These are phyloP conservation scores for Ptilodon capucinus DNA, from an alignment of 2,888 invertebrate genomes.

Conservation along the genomic window DNA sequence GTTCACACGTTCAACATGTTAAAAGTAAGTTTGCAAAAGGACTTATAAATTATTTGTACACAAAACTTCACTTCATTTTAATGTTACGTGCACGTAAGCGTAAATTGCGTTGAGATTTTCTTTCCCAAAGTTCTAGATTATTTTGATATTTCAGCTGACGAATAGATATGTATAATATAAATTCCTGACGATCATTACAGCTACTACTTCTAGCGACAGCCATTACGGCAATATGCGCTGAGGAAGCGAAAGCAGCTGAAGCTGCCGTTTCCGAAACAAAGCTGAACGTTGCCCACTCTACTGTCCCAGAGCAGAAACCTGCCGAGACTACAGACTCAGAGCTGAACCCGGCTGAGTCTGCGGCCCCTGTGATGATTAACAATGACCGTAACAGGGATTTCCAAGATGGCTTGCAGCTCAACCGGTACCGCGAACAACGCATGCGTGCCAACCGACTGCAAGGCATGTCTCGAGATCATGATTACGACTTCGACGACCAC, in stretches of 20 bases:
- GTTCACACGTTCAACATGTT: slow-evolving; percentile 34
- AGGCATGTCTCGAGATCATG: not conserved
- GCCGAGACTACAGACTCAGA: slow-evolving; percentile 3
- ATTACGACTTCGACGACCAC: slow-evolving; percentile 7
- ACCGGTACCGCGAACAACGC: slow-evolving; percentile 23
- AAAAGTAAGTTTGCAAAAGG: slow-evolving; percentile 32
- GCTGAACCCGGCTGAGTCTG: slow-evolving; percentile 17
- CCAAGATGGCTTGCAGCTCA: slow-evolving; percentile 29
- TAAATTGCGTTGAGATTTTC: too few relatives aligned
- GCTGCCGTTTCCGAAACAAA: not conserved
- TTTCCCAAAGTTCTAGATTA: too few relatives aligned
- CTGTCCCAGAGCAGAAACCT: not conserved
- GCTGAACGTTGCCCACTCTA: not conserved
- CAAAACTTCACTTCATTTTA: too few relatives aligned
- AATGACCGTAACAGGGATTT: slow-evolving; percentile 13
- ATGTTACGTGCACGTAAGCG: too few relatives aligned
- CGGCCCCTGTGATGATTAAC: slow-evolving; percentile 9
- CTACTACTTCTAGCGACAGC: slow-evolving; percentile 28
- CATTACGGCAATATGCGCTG: slow-evolving; percentile 9
- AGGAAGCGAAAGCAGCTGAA: not conserved
- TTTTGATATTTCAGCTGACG: too few relatives aligned
- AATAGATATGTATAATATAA: too few relatives aligned
- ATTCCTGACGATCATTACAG: not conserved
- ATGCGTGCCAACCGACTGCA: slow-evolving; percentile 1
- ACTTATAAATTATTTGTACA: not conserved